Percentiles rank a stretch among this genome's conserved stretches.
These are phyloP conservation scores for Lasioglossum calceatum DNA, from an alignment of 2,888 invertebrate species.

Conservation along the genomic window DNA sequence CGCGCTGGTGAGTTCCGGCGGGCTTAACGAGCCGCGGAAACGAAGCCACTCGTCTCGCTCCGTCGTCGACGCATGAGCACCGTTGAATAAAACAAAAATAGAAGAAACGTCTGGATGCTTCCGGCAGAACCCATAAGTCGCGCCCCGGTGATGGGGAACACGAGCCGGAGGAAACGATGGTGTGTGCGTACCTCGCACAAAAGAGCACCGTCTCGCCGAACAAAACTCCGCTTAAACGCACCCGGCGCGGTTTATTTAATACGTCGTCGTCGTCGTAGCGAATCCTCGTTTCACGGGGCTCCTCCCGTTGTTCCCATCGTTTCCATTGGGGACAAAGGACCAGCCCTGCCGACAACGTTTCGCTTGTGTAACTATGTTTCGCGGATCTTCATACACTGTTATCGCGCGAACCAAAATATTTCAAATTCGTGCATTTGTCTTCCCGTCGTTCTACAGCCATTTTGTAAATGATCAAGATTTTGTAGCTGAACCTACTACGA, in stretches of 20 bases:
- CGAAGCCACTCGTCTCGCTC: slow-evolving; percentile 22
- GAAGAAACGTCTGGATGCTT: not conserved
- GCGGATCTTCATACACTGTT: not conserved
- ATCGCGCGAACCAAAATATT: too few relatives aligned
- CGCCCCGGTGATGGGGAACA: not conserved
- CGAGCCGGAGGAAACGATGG: slow-evolving; percentile 14
- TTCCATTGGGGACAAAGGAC: not conserved
- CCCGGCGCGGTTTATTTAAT: slow-evolving; percentile 45
- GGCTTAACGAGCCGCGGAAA: slow-evolving; percentile 31
- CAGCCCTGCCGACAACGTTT: not conserved
- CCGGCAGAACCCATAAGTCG: not conserved
- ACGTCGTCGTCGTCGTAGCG: slow-evolving; percentile 12
- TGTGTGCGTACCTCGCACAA: slow-evolving; percentile 23
- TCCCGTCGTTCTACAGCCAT: too few relatives aligned
- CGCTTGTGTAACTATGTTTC: not conserved
- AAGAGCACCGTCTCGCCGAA: slow-evolving; percentile 31
- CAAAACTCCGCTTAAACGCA: slow-evolving; percentile 43
- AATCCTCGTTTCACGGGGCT: slow-evolving; percentile 16
- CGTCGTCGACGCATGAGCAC: not conserved
- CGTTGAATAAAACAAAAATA: not conserved
- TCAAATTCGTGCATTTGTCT: too few relatives aligned
- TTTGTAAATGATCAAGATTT: too few relatives aligned
- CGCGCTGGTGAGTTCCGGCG: not conserved
- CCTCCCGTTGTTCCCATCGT: not conserved
- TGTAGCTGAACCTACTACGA: too few relatives aligned